Base-by-base conservation (phyloP, 2,888 invertebrate species). In the Drosophila subquinaria region DNA sequence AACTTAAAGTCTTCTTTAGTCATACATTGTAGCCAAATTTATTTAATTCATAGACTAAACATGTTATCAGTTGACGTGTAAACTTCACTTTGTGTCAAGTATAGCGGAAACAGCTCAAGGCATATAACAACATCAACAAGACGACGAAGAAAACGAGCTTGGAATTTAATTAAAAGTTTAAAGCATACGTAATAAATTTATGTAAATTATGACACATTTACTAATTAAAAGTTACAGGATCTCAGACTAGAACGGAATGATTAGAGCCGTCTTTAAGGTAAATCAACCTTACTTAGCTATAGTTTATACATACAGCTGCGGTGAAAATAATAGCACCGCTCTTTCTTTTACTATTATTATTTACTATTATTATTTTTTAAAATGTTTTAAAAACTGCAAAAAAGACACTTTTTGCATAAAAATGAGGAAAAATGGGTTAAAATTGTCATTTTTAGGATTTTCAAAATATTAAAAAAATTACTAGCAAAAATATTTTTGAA, bases 161-260 rank as follows among this genome's bases (percentile, higher is more conserved):
- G 73, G 65, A 84, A 89, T 85, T 85, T 89, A 89, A 89, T 85
- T 89, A 87, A 84, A 85, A 85, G 77, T 89, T 84, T 60, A 89
- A 82, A 80, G 69, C 77, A 75, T 75, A 68, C 69, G 69, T 73
- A 69, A 88, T 83, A 86, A 80, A 82, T 87, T 77, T 73, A 80
- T 78, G 80, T 69, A 80, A 84, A 87, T 87, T 89, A 77, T 84
- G 89, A 78, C 69, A 67, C 82, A 76, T 65, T 74, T 57, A 48
- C 61, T 82, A 83, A 83, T 75, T 81, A 75, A 83, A 81, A 77
- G 66, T 77, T 69, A 73, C 73, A 35, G 62, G 33, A 38, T 15
- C 50, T 15, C 50, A 61, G 38, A n/a, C 30, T 33, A 15, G 15
- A 40, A 43, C 38, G 33, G 1, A 30, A 65, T 47, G 48, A 61